These are phyloP conservation scores for Agraylea sexmaculata DNA, from an alignment of 1,140 invertebrate species.

Conservation along the genomic window DNA sequence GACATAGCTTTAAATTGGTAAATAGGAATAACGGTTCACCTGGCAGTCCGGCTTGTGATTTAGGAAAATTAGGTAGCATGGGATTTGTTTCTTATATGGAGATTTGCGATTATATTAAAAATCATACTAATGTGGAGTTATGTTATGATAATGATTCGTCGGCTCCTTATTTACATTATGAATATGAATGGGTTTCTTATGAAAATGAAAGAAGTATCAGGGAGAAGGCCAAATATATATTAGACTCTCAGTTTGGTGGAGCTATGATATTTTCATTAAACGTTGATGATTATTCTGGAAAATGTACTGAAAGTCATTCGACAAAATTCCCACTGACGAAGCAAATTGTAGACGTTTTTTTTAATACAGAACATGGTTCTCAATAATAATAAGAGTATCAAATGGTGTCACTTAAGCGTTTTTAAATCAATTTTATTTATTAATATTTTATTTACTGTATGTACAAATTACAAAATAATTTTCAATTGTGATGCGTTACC, in stretches of 20 bases:
- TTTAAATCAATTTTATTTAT: too few relatives aligned
- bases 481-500: too few relatives aligned
- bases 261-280: constrained; percentile 70
- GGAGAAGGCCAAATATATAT: constrained; percentile 60
- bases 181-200: constrained; percentile 79
- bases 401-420: too few relatives aligned
- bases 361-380: too few relatives aligned
- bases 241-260: constrained; percentile 49
- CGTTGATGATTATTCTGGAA: constrained; percentile 45
- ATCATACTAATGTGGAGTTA: constrained; percentile 33
- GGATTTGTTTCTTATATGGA: constrained; percentile 62
- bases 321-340: too few relatives aligned
- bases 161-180: constrained; percentile 67
- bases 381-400: too few relatives aligned
- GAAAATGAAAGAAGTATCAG: constrained; percentile 64
- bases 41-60: constrained; percentile 56
- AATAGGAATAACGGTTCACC: constrained; percentile 54
- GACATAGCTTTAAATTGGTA: constrained; percentile 62
- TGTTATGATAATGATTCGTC: constrained; percentile 54
- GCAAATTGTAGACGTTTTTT: too few relatives aligned
- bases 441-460: too few relatives aligned
- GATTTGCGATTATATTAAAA: constrained; percentile 52
- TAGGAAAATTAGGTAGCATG: constrained; percentile 49
- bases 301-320: constrained; percentile 7
- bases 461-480: too few relatives aligned